phyloP scores from a whole-genome alignment of 2,888 invertebrate genomes.

The Sericinus montela region DNA sequence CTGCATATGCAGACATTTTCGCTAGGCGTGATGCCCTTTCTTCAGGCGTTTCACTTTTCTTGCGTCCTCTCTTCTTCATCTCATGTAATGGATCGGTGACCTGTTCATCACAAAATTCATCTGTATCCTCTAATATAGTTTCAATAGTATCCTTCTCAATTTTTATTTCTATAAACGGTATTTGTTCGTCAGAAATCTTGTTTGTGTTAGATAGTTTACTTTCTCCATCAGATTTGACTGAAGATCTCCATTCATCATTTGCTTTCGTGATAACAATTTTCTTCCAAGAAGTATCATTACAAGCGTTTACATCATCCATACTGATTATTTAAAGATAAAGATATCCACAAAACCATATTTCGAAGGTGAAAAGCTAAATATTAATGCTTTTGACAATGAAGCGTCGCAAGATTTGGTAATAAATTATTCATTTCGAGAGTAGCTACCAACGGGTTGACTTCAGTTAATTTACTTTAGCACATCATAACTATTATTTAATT shows the following conservation, averaged over 20 bases:
- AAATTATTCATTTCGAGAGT: not conserved
- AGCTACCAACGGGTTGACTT: not conserved
- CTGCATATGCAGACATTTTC: conserved; percentile 64
- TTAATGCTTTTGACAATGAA: not conserved
- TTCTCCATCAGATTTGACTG: conserved; percentile 42
- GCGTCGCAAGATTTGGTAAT: not conserved
- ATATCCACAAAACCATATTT: conserved; percentile 72
- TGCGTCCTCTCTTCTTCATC: conserved; percentile 31
- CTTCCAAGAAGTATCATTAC: conserved; percentile 60
- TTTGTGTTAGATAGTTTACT: conserved; percentile 32
- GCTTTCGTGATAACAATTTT: conserved; percentile 66
- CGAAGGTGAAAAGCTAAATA: conserved; percentile 12
- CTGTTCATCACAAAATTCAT: conserved; percentile 30
- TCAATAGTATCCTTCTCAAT: conserved; percentile 30
- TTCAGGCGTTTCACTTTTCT: conserved; percentile 47
- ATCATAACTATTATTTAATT: too few species aligned
- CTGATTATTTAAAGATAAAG: conserved; percentile 68
- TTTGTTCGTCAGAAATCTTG: conserved; percentile 32
- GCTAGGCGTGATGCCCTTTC: conserved; percentile 54
- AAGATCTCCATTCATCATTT: conserved; percentile 61
- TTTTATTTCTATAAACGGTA: conserved; percentile 36
- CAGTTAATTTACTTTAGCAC: too few species aligned
- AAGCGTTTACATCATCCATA: conserved; percentile 65
- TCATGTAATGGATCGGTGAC: conserved; percentile 39
- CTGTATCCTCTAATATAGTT: conserved; percentile 15